phyloP scores from a whole-genome alignment of 1,140 invertebrate genomes.

The Drosophila grimshawi region DNA sequence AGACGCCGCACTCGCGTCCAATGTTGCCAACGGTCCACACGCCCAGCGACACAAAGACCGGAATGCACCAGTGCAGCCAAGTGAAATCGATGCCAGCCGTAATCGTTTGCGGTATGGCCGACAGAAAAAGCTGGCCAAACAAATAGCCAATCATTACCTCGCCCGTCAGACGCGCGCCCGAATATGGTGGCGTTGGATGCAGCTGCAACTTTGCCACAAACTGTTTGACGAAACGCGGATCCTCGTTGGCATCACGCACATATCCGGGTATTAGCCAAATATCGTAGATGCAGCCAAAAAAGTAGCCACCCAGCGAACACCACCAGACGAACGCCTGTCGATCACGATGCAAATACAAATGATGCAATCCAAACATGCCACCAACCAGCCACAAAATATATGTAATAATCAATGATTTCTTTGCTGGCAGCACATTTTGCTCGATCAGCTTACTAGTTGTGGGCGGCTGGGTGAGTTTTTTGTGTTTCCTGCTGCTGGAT shows the following conservation, averaged over 20 bases:
- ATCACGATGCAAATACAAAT: conserved; percentile 95
- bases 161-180: conserved; percentile 90
- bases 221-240: conserved; percentile 88
- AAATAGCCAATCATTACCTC: conserved; percentile 91
- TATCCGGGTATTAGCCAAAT: conserved; percentile 94
- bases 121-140: conserved; percentile 90
- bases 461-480: conserved; percentile 8
- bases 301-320: conserved; percentile 93
- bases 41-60: conserved; percentile 90
- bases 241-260: conserved; percentile 94
- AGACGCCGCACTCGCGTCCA: conserved; percentile 90
- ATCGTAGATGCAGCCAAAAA: conserved; percentile 95
- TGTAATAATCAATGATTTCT: conserved; percentile 90
- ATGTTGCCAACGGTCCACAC: conserved; percentile 96
- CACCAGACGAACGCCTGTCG: conserved; percentile 96
- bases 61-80: conserved; percentile 89
- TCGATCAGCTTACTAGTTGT: conserved; percentile 13
- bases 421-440: conserved; percentile 55
- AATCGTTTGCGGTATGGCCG: conserved; percentile 91
- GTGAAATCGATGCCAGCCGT: conserved; percentile 89
- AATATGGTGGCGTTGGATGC: conserved; percentile 91
- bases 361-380: conserved; percentile 94
- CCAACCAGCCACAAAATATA: conserved; percentile 95
- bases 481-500: not conserved
- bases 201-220: conserved; percentile 87